Base-by-base conservation (phyloP, 92 coral and sea anemone species). In the Porites cylindrica region DNA sequence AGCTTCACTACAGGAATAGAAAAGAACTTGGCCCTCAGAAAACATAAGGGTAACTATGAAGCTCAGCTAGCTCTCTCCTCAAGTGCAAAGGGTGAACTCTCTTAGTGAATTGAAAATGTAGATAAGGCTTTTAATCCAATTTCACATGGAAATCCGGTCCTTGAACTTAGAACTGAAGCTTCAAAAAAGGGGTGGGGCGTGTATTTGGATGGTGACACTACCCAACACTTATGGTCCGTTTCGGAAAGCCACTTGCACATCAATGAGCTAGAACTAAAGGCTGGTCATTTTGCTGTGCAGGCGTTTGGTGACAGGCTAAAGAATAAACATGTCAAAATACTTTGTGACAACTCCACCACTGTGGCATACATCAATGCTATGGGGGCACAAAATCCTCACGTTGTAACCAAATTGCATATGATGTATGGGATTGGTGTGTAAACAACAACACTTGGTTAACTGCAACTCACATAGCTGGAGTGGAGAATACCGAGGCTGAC, bases 381-480 rank as follows among this genome's bases (percentile, higher is more conserved):
- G 23, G 23, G 23, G 23, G 23, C 23, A 21, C 23, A 21, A 21
- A 21, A 21, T 21, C 23, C 0, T 21, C 23, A 21, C 23, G 23
- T 21, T 21, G 23, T 21, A 21, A 21, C 23, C 23, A 21, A 21
- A 21, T 21, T 21, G 23, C 23, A 17, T 72, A 78, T 60, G 61
- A 67, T 60, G 68, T 91, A 52, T 88, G 88, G 92, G 88, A 81
- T 59, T 89, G 92, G 95, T 88, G 92, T 58, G 72, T 87, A 13
- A 72, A 51, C n/a, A 82, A 72, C 66, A 32, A 32, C 2, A 65
- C 24, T 0, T 85, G 75, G 69, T 32, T 90, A 70, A 85, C 90
- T 0, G 82, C 75, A 70, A 85, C 93, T 8, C 92, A 87, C 50
- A 82, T 86, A 54, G 83, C 88, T 67, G 86, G 94, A 43, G 70